A percentile compares a stretch with the other conserved stretches of the same genome.
Evolutionary conservation across 2,888 invertebrate species (phyloP).

Genomic region (Pardosa pseudoannulata): DNA sequence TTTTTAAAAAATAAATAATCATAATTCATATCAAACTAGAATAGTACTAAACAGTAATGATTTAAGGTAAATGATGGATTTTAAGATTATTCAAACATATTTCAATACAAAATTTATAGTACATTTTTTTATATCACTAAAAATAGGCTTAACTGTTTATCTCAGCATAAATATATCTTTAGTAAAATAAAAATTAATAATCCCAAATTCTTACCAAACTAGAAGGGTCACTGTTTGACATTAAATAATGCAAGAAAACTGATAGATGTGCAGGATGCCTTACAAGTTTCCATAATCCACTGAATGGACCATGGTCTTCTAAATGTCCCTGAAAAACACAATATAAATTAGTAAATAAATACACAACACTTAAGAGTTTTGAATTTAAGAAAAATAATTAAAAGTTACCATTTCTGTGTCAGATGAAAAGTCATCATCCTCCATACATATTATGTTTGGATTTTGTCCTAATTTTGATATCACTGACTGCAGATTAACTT

Average conservation of each 20-base stretch:
- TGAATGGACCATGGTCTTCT: constrained; percentile 93
- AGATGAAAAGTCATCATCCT: constrained; percentile 91
- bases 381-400: constrained; percentile 13
- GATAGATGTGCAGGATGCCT: constrained; percentile 93
- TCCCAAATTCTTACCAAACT: constrained; percentile 81
- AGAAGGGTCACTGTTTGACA: constrained; percentile 89
- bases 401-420: constrained; percentile 87
- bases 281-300: constrained; percentile 87
- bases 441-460: constrained; percentile 92
- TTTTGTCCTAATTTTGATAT: constrained; percentile 76
- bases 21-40: too few species aligned
- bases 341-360: not conserved
- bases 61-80: too few species aligned
- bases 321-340: constrained; percentile 81
- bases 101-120: too few species aligned
- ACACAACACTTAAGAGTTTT: not conserved
- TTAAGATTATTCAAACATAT: too few species aligned
- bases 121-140: too few species aligned
- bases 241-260: constrained; percentile 93
- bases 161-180: too few species aligned
- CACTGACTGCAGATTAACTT: constrained; percentile 30
- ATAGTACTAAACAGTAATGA: too few species aligned
- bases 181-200: not conserved
- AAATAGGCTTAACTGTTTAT: too few species aligned
- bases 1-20: too few species aligned